Evolutionary conservation across 2,113 vertebrate genomes (phyloP), one percentile per base, ranked within the genome.

Genomic region (Mirza zaza): DNA sequence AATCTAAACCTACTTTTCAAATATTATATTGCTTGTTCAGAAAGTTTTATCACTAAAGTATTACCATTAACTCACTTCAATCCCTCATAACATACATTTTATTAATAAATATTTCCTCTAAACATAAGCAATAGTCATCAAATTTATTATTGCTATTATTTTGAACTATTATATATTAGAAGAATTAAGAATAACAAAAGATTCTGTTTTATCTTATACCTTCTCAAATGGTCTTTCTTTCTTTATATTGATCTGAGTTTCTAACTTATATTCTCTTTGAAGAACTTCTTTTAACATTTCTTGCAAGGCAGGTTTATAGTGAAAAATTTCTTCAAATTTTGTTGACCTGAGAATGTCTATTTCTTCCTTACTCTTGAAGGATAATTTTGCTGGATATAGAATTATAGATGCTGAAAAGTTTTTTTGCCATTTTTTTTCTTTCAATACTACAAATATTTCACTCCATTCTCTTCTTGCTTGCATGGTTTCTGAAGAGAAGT

Each of bases 231-330:
- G 5, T 29, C 17, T 9, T 83, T 52, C 15, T 9, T 82, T 50
- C 32, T 45, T 84, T 70, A 68, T 12, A 4, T 84, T 61, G 13
- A 17, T 71, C 18, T 61, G 50, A 14, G 2, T 83, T 84, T 76
- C 36, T 90, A 1, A 77, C 10, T 14, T n/a, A 55, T 7, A 32
- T 67, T 36, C 2, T 15, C 29, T 81, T 12, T 73, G 59, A 63
- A 70, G 17, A 79, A 68, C 11, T 91, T 55, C 17, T 85, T 90
- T 73, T 57, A 68, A 63, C 29, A 75, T 83, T 67, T 77, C 70
- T 32, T 57, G 15, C 10, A 63, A 27, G 10, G 5, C 21, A 57
- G 5, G 29, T 45, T 55, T 29, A 36, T 76, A n/a, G 32, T 75
- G 61, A 48, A 0, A 6, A 27, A 59, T 82, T 59, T 14, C 39